Evolutionary conservation across 2,797 vertebrate species (phyloP).

Genomic region (Mus minutoides): DNA sequence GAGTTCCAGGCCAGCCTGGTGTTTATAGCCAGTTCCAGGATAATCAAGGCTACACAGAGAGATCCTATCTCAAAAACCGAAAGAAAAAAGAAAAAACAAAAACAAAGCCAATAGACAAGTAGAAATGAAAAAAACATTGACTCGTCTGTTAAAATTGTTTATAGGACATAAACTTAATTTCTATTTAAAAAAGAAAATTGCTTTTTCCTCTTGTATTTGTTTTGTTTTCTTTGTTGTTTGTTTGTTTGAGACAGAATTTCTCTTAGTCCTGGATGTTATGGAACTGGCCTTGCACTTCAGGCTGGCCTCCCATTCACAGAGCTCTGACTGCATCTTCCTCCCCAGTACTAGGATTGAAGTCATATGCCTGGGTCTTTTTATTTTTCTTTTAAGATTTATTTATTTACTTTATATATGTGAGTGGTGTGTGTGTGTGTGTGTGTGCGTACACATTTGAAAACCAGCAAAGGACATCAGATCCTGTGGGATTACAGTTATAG

Average conservation of each 20-base stretch:
- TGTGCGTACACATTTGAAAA: background rate
- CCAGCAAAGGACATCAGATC: background rate
- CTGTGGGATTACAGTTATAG: background rate
- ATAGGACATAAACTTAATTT: slow-evolving; percentile 31
- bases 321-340: background rate
- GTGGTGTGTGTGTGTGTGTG: background rate
- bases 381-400: background rate
- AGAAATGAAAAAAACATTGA: background rate
- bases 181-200: slow-evolving; percentile 52
- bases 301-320: background rate
- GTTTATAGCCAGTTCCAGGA: background rate
- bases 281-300: background rate
- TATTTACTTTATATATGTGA: background rate
- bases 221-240: background rate
- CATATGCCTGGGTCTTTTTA: background rate
- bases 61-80: background rate
- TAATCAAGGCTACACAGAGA: background rate
- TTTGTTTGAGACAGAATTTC: background rate
- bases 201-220: background rate
- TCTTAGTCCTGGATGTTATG: background rate
- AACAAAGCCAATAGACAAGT: background rate
- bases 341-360: background rate
- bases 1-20: background rate
- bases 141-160: slow-evolving; percentile 19
- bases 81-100: background rate